A percentile compares a stretch with the other conserved stretches of the same genome.
These are phyloP conservation scores for Lutjanus erythropterus DNA, from an alignment of 2,113 vertebrate species.

Conservation along the genomic window DNA sequence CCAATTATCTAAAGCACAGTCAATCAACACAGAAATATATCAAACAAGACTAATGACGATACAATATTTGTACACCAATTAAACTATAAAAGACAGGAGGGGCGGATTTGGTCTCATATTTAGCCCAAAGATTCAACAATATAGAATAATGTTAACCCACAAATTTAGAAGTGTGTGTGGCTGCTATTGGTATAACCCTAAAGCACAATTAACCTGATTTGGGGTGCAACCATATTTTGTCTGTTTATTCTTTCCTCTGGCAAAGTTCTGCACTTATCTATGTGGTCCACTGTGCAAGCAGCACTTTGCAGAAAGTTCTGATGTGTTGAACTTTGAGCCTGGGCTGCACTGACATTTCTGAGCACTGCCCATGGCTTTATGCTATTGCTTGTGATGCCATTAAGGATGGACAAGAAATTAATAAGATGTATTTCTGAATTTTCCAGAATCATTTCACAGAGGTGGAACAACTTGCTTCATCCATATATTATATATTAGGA, in stretches of 20 bases:
- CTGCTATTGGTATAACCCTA: not conserved
- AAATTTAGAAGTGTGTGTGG: no score
- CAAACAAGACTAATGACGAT: no score
- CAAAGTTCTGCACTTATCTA: not conserved
- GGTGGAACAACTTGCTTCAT: no score
- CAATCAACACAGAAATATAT: no score
- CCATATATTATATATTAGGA: no score
- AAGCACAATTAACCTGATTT: not conserved
- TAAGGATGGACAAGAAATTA: not conserved
- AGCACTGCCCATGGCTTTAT: not conserved
- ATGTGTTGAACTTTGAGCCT: slow-evolving; percentile 4
- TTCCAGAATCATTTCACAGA: no score
- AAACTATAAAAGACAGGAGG: no score
- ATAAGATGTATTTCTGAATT: not conserved
- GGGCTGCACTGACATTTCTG: slow-evolving; percentile 20
- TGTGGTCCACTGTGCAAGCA: not conserved
- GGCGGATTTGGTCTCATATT: no score
- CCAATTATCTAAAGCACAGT: no score
- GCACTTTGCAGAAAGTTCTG: not conserved
- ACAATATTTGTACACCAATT: no score
- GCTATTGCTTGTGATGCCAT: not conserved
- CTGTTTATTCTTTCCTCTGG: not conserved
- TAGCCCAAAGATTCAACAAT: no score
- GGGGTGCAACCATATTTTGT: not conserved
- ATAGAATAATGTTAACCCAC: not conserved